A percentile compares a stretch with the other conserved stretches of the same genome.
These are phyloP conservation scores for Neoscelio sp. DNA, from an alignment of 2,888 invertebrate genomes.

Conservation along the genomic window DNA sequence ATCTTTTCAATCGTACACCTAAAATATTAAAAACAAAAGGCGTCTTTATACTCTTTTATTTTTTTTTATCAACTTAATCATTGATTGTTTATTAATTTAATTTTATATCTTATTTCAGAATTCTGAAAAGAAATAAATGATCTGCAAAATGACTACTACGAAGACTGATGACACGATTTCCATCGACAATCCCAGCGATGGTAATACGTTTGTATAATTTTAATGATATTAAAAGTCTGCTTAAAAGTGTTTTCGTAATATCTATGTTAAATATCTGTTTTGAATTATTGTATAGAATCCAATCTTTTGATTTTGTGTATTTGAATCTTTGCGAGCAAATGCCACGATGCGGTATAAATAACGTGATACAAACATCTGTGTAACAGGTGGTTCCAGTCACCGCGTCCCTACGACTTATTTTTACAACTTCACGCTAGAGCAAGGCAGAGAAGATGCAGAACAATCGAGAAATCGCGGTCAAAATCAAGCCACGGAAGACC, in stretches of 20 bases:
- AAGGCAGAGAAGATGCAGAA: constrained; percentile 75
- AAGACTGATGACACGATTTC: constrained; percentile 79
- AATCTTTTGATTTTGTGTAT: too few relatives aligned
- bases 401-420: constrained; percentile 79
- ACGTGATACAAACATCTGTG: constrained; percentile 70
- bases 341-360: constrained; percentile 19
- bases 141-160: constrained; percentile 75
- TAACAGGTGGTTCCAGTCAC: constrained; percentile 73
- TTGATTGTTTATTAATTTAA: not conserved
- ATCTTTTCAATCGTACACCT: too few relatives aligned
- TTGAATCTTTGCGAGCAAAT: too few relatives aligned
- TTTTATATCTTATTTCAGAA: constrained; percentile 11
- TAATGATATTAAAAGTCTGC: too few relatives aligned
- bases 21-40: too few relatives aligned
- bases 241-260: too few relatives aligned
- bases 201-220: constrained; percentile 67
- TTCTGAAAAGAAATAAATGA: constrained; percentile 20
- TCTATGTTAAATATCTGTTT: too few relatives aligned
- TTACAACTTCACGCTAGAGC: constrained; percentile 73
- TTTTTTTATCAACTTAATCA: constrained; percentile 19
- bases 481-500: constrained; percentile 89
- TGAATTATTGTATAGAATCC: too few relatives aligned
- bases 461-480: constrained; percentile 75
- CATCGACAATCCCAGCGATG: constrained; percentile 80
- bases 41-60: too few relatives aligned